phyloP scores from a whole-genome alignment of 2,113 vertebrate species.

The Nanorana parkeri region DNA sequence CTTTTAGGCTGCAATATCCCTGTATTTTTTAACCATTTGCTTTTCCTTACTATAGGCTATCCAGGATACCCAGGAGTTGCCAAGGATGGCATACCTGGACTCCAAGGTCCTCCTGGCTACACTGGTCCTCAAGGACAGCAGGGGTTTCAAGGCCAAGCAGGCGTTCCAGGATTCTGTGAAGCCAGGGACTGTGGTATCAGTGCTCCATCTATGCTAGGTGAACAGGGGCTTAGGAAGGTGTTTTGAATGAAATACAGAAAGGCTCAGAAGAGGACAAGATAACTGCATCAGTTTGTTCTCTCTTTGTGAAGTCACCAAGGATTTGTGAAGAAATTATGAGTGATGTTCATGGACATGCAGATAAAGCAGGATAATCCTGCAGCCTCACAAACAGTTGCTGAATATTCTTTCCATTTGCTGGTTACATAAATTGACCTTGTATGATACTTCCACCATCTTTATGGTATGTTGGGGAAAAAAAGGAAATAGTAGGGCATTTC shows the following conservation, averaged over 20 bases:
- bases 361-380: background rate
- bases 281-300: background rate
- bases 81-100: slow-evolving; percentile 67
- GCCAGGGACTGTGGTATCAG: slow-evolving; percentile 72
- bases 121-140: slow-evolving; percentile 64
- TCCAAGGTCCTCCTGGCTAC: slow-evolving; percentile 67
- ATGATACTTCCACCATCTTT: background rate
- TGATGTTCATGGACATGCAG: background rate
- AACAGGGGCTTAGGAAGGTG: slow-evolving; percentile 70
- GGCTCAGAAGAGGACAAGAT: background rate
- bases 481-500: too few relatives aligned
- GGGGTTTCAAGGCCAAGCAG: slow-evolving; percentile 61
- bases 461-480: too few relatives aligned
- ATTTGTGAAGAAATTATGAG: background rate
- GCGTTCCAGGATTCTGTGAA: slow-evolving; percentile 72
- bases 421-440: background rate
- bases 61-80: slow-evolving; percentile 68
- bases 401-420: background rate
- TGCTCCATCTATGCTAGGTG: slow-evolving; percentile 69
- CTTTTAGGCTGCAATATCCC: background rate
- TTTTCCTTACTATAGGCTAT: slow-evolving; percentile 63
- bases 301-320: background rate
- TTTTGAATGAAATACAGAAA: slow-evolving; percentile 60
- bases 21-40: slow-evolving; percentile 4
- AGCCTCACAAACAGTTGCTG: background rate